Conservation (phyloP, 2,888 invertebrate species). For the Synergus umbraculus region DNA sequence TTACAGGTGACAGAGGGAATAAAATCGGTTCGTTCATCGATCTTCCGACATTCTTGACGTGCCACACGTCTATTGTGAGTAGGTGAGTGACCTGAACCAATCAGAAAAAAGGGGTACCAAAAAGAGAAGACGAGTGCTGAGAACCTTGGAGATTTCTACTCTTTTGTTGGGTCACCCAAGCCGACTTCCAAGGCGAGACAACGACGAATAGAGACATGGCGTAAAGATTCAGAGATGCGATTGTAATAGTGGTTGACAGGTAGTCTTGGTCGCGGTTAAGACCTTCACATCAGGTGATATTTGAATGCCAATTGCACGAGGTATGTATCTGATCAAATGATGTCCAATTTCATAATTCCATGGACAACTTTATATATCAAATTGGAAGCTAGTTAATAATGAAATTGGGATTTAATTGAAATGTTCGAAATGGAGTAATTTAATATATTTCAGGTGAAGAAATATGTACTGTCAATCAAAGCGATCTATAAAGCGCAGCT, state of each 20-base stretch:
- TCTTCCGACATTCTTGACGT: slow-evolving; percentile 36
- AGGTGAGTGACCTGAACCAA: slow-evolving; percentile 40
- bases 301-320: slow-evolving; percentile 3
- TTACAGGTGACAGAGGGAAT: not conserved
- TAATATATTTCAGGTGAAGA: not conserved
- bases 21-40: slow-evolving; percentile 24
- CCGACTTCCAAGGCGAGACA: slow-evolving; percentile 55
- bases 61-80: slow-evolving; percentile 25
- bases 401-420: too few species aligned
- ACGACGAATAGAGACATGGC: slow-evolving; percentile 67
- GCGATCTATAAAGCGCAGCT: slow-evolving; percentile 56
- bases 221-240: slow-evolving; percentile 63
- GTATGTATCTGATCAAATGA: slow-evolving; percentile 29
- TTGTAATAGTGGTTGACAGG: slow-evolving; percentile 65
- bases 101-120: slow-evolving; percentile 37
- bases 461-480: not conserved
- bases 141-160: slow-evolving; percentile 65
- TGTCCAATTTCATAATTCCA: slow-evolving; percentile 33
- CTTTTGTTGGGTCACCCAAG: slow-evolving; percentile 68
- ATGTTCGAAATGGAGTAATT: too few species aligned
- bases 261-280: slow-evolving; percentile 57
- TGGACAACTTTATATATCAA: too few species aligned
- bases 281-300: slow-evolving; percentile 47
- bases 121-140: slow-evolving; percentile 45
- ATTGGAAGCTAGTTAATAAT: too few species aligned